Percentiles rank a stretch among this genome's conserved stretches.
Conservation (phyloP, 2,888 invertebrate species). For the Perizoma affinitatum region DNA sequence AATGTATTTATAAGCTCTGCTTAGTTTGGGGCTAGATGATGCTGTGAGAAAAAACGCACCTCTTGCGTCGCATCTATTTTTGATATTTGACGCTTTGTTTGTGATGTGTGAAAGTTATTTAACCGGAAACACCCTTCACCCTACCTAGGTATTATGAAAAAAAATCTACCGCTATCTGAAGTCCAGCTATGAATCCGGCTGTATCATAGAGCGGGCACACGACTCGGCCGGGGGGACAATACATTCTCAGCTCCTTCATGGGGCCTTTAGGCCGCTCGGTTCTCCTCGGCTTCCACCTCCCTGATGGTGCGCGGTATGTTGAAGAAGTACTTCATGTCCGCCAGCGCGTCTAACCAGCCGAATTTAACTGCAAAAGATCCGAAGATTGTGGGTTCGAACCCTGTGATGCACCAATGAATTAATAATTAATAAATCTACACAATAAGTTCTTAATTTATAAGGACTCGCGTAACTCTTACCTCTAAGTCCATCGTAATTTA, state of each 20-base stretch:
- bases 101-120: too few relatives aligned
- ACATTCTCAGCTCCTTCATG: conserved; percentile 69
- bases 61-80: too few relatives aligned
- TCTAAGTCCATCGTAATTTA: conserved; percentile 49
- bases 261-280: conserved; percentile 65
- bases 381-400: too few relatives aligned
- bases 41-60: too few relatives aligned
- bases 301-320: conserved; percentile 69
- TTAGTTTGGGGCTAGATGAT: too few relatives aligned
- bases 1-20: too few relatives aligned
- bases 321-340: conserved; percentile 74
- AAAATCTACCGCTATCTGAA: conserved; percentile 72
- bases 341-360: conserved; percentile 74
- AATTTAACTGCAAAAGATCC: conserved; percentile 62
- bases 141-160: too few relatives aligned
- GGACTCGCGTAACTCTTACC: conserved; percentile 41
- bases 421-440: too few relatives aligned
- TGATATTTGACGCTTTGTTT: too few relatives aligned
- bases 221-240: conserved; percentile 65
- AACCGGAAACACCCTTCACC: too few relatives aligned
- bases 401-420: too few relatives aligned
- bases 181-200: conserved; percentile 71
- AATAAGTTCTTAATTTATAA: too few relatives aligned
- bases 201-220: conserved; percentile 74
- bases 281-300: conserved; percentile 66